phyloP scores from a whole-genome alignment of 2,797 vertebrate genomes.

The Lutjanus campechanus region DNA sequence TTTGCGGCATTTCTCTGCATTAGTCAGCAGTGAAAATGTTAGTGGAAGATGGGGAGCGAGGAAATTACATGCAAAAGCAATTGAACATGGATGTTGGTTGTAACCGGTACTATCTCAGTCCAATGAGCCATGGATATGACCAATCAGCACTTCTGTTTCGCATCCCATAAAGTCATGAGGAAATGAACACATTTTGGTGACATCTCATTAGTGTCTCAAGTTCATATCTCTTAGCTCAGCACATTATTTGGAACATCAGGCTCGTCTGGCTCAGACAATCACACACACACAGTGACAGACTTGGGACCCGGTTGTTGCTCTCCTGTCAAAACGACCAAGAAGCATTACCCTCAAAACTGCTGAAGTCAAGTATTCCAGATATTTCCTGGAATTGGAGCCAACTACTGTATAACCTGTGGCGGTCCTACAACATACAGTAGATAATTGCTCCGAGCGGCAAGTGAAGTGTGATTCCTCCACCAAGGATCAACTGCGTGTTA shows the following conservation, averaged over 20 bases:
- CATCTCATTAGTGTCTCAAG: conserved; percentile 59
- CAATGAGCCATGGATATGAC: conserved; percentile 63
- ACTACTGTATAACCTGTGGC: not conserved
- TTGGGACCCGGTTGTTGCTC: not conserved
- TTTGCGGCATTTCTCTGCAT: conserved; percentile 28
- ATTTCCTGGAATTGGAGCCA: conserved; percentile 5
- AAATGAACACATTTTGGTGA: conserved; percentile 55
- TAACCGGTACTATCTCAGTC: conserved; percentile 42
- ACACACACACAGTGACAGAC: conserved; percentile 20
- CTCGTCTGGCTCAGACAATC: conserved; percentile 27
- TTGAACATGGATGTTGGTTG: conserved; percentile 26
- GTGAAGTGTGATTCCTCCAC: not conserved
- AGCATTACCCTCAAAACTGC: conserved; percentile 32
- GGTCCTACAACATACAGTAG: not conserved
- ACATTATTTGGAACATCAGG: conserved; percentile 50
- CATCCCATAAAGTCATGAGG: conserved; percentile 45
- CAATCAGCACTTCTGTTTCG: conserved; percentile 54
- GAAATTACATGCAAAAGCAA: conserved; percentile 41
- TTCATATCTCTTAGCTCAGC: conserved; percentile 62
- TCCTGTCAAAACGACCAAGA: conserved; percentile 35
- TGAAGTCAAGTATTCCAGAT: conserved; percentile 29
- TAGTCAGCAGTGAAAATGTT: conserved; percentile 36
- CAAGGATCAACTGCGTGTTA: not conserved
- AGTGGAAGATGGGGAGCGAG: conserved; percentile 20
- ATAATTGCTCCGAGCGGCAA: not conserved